Evolutionary conservation across 2,888 invertebrate species (phyloP), one percentile per base, ranked within the genome.

Genomic region (Eumacrocentrus americanus): DNA sequence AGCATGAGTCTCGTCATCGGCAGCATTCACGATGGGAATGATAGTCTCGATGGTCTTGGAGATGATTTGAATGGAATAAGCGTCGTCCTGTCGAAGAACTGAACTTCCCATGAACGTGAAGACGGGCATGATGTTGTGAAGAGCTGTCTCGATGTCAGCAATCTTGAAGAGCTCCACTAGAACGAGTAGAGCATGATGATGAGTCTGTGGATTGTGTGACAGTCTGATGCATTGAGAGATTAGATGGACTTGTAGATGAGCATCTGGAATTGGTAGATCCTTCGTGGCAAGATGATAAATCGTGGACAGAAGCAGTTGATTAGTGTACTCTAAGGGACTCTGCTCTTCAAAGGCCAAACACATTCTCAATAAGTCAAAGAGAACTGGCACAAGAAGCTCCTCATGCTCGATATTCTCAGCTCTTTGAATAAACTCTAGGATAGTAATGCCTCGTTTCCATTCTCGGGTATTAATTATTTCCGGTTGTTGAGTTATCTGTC

Each of bases 61-160:
- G 56, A 98, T 95, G 20, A 98, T 91, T 80, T 95, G 94, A 78
- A 96, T 94, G 75, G 95, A 96, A 80, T 97, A 97, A 0, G 92
- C 90, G 73, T 98, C 96, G 76, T 98, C 98, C 70, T 95, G 94
- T 7, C 96, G 86, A 1, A 98, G 83, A 7, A 98, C 89, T 0
- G 94, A 94, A 0, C 92, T 92, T 0, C 98, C 98, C 89, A 99
- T 95, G 75, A 98, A 99, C 0, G 98, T 97, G 78, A 99, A 99
- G 70, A 99, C 93, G 18, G 95, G 91, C 89, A 98, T 96, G 2
- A 97, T 91, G 72, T 97, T 94, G 75, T 94, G 91, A 12, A 98
- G 82, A 0, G 80, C 80, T 2, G 70, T 67, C 12, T 74, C 73
- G 1, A 78, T 66, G 9, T 79, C 72, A 1, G 77, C 76, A 0